These are phyloP conservation scores for Pseudochaenichthys georgianus DNA, from an alignment of 2,797 vertebrate species.

Conservation along the genomic window DNA sequence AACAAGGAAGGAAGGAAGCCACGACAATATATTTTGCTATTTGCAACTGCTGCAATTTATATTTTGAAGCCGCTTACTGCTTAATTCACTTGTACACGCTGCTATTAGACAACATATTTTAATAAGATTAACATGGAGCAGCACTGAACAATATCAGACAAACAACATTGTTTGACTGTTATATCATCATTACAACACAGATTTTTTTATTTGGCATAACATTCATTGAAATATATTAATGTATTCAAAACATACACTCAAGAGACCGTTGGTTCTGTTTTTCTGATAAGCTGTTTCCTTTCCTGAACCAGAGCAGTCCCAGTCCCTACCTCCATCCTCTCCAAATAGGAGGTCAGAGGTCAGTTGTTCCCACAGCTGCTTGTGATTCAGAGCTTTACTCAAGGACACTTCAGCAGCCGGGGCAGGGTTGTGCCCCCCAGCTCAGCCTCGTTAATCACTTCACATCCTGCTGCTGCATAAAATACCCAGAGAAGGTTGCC, in stretches of 20 bases:
- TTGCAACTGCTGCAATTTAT: no score
- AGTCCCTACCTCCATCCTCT: not conserved
- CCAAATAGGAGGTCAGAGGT: slow-evolving; percentile 32
- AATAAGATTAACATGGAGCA: no score
- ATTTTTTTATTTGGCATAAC: no score
- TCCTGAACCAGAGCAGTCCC: not conserved
- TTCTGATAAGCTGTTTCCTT: not conserved
- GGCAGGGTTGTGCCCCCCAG: slow-evolving; percentile 20
- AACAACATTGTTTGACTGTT: no score
- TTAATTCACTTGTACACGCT: no score
- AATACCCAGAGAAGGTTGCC: not conserved
- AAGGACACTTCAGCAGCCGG: slow-evolving; percentile 48
- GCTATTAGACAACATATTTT: no score
- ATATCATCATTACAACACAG: no score
- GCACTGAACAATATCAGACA: no score
- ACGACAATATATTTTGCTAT: no score
- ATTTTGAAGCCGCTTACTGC: no score
- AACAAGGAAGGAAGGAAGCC: no score
- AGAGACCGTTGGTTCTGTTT: not conserved
- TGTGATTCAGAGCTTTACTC: slow-evolving; percentile 33
- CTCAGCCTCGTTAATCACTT: slow-evolving; percentile 56
- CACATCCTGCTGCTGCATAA: slow-evolving; percentile 12
- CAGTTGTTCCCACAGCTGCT: slow-evolving; percentile 32
- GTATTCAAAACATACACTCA: not conserved
- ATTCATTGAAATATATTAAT: no score